Conservation (phyloP, 1,140 invertebrate species). For the Achatina immaculata region DNA sequence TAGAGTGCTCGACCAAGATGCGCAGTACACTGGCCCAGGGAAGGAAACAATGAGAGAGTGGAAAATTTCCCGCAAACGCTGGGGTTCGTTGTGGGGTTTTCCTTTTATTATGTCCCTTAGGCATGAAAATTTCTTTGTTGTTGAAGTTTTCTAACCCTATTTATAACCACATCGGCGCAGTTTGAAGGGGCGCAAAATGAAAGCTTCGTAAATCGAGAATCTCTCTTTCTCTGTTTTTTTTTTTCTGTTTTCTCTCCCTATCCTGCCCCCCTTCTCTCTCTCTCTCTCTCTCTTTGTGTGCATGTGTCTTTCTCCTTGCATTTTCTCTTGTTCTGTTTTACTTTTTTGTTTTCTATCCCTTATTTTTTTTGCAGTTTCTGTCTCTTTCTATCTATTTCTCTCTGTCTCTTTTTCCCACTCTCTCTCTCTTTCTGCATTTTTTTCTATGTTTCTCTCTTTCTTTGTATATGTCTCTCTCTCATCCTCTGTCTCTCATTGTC, state of each 20-base stretch:
- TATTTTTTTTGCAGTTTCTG: neutral
- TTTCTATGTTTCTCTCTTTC: neutral
- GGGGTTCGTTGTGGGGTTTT: too few relatives aligned
- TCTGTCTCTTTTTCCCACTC: conserved; percentile 7
- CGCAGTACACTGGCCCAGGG: too few relatives aligned
- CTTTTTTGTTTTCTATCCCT: conserved; percentile 12
- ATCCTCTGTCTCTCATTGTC: conserved; percentile 20
- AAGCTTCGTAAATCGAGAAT: too few relatives aligned
- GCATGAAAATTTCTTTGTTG: too few relatives aligned
- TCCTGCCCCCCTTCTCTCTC: conserved; percentile 9
- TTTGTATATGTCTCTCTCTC: conserved; percentile 34
- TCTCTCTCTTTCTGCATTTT: neutral
- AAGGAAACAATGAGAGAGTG: too few relatives aligned
- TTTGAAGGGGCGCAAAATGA: too few relatives aligned
- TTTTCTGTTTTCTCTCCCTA: conserved; percentile 7
- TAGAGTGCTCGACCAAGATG: too few relatives aligned
- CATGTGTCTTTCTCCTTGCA: neutral
- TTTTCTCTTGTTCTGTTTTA: neutral
- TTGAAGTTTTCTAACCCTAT: too few relatives aligned
- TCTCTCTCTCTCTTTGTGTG: conserved; percentile 17
- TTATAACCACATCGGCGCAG: too few relatives aligned
- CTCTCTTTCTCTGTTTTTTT: too few relatives aligned
- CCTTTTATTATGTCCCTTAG: too few relatives aligned
- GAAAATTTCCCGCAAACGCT: too few relatives aligned
- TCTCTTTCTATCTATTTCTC: conserved; percentile 28